Percentiles rank a stretch among this genome's conserved stretches.
Conservation (phyloP, 2,797 vertebrate species). For the Helicolenus hilgendorfi region DNA sequence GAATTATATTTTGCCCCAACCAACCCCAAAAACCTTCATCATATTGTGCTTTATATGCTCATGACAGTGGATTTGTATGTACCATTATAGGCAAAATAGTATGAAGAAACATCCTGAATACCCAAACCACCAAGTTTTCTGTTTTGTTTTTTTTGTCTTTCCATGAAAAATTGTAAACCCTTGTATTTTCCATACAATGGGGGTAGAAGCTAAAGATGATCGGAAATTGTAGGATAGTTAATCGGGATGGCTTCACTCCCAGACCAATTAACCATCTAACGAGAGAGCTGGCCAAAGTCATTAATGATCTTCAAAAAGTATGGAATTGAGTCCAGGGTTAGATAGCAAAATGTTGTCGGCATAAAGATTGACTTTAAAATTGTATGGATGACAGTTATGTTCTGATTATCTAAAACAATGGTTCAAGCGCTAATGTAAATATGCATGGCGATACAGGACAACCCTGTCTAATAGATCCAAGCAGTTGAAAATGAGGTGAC, state of each 20-base stretch:
- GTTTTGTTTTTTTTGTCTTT: not conserved
- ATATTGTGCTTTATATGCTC: not conserved
- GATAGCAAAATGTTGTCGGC: not conserved
- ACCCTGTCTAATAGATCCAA: not conserved
- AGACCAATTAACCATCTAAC: not conserved
- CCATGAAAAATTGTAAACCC: not conserved
- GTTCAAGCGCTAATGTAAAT: not conserved
- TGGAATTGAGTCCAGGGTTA: not conserved
- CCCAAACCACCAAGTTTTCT: not conserved
- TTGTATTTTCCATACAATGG: not conserved
- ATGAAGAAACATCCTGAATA: not conserved
- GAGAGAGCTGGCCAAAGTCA: not conserved
- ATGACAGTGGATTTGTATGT: not conserved
- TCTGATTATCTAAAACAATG: not conserved
- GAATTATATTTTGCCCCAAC: not conserved
- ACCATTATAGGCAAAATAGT: not conserved
- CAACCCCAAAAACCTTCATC: not conserved
- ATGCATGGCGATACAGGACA: not conserved
- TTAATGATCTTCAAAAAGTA: not conserved
- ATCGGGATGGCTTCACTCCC: not conserved
- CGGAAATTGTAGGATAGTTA: not conserved
- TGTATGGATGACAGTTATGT: not conserved
- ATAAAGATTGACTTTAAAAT: not conserved
- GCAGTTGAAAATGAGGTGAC: not conserved
- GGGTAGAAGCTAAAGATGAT: not conserved